Evolutionary conservation across 2,888 invertebrate genomes (phyloP).

Genomic region (Charanyca ferruginea): DNA sequence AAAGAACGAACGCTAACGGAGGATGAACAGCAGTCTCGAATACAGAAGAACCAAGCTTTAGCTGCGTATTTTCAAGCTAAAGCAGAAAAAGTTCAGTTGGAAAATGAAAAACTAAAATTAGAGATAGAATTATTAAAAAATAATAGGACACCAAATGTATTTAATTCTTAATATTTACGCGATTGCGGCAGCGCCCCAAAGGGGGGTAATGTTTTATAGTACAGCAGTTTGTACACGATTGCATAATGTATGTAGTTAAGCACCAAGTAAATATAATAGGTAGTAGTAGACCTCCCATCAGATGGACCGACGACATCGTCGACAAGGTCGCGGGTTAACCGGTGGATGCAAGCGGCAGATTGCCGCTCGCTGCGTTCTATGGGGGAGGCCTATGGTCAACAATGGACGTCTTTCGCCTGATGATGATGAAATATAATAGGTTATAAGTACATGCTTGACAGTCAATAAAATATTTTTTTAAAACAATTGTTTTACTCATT

Average conservation of each 20-base stretch:
- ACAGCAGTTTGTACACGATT: not conserved
- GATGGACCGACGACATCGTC: too few species aligned
- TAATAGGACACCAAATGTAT: not conserved
- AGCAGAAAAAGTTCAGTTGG: not conserved
- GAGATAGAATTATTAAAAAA: not conserved
- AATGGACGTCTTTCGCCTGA: too few species aligned
- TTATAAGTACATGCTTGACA: too few species aligned
- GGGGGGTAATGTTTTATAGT: not conserved
- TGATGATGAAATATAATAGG: not conserved
- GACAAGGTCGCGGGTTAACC: too few species aligned
- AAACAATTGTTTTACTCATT: too few species aligned
- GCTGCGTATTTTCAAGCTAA: conserved; percentile 8
- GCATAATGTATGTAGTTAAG: not conserved
- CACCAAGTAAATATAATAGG: not conserved
- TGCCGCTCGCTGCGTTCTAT: too few species aligned
- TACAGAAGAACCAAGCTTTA: not conserved
- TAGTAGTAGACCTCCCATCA: too few species aligned
- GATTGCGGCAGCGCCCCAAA: not conserved
- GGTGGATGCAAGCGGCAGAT: too few species aligned
- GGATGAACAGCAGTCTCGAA: not conserved
- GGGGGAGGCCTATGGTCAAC: too few species aligned
- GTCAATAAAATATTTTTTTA: too few species aligned
- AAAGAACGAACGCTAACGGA: not conserved
- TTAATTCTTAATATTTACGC: not conserved
- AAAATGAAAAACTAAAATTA: not conserved